phyloP scores from a whole-genome alignment of 2,888 invertebrate species.

The Homarus gammarus region DNA sequence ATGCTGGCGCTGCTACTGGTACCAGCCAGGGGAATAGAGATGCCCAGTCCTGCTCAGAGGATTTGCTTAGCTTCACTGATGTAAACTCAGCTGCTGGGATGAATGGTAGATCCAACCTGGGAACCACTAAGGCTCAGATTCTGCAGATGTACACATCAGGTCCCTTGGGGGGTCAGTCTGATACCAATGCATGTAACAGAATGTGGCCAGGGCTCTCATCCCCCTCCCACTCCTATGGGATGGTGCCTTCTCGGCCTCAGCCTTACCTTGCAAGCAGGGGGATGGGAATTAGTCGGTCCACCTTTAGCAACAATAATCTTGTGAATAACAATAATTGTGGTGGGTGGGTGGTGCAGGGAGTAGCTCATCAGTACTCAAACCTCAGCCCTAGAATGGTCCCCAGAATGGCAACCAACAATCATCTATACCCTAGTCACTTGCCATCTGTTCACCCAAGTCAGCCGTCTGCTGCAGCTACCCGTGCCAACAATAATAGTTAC shows the following conservation, averaged over 20 bases:
- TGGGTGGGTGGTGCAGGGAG: conserved; percentile 55
- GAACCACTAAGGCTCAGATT: conserved; percentile 53
- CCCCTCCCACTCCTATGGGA: background rate
- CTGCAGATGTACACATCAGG: conserved; percentile 50
- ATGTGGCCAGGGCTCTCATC: conserved; percentile 1
- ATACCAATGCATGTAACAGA: background rate
- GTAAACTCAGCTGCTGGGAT: conserved; percentile 14
- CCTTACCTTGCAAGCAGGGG: conserved; percentile 12
- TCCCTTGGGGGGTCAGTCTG: conserved; percentile 15
- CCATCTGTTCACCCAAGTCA: background rate
- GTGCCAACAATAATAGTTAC: conserved; percentile 28
- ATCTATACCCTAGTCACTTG: background rate
- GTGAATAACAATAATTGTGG: conserved; percentile 54
- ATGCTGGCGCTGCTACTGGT: conserved; percentile 4
- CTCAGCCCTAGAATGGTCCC: conserved; percentile 27
- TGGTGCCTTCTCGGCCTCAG: conserved; percentile 32
- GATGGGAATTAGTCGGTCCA: background rate
- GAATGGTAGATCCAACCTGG: conserved; percentile 20
- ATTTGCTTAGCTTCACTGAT: conserved; percentile 62
- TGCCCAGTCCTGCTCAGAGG: background rate
- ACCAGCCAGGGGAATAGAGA: background rate
- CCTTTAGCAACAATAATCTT: conserved; percentile 37
- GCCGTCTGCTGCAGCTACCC: background rate
- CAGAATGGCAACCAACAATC: conserved; percentile 19
- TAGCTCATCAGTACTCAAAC: conserved; percentile 30